Evolutionary conservation across 30 jellyfish, hydroid and myxozoan genomes (phyloP), one percentile per base, ranked within the genome.

Genomic region (Cassiopea andromeda): DNA sequence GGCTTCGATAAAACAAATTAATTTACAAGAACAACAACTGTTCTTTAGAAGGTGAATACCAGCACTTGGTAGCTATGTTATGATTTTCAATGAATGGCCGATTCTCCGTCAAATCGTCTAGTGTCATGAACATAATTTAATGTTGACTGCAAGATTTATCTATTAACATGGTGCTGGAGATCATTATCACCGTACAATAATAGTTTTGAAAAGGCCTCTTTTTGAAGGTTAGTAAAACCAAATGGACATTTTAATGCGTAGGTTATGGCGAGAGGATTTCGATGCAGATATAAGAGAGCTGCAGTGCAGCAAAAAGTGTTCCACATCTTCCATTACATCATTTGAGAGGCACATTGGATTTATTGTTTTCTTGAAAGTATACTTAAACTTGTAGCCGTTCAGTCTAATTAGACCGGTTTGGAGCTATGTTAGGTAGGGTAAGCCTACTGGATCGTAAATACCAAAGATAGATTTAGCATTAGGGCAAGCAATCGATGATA

Each of bases 301-400:
- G 38, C 38, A 27, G 38, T 27, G 38, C 38, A 27, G 38, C 38
- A 27, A 27, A 27, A 58, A 58, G 68, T 58, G 68, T 58, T 58
- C 68, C 68, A 14, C 14, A 14, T 58, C 68, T 14, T 58, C 68
- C 8, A 58, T 58, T 14, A 7, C 68, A 58, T 14, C 68, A 58
- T 14, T 78, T 13, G 87, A 2, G 14, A 15, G 87, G 27, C 80
- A 48, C 45, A 78, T 78, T 14, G 87, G 87, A 78, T 48, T 14
- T 12, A 48, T 44, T 10, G 78, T 78, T 0, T 78, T 78, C 75
- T 43, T 46, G 43, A 78, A 78, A 78, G 46, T 78, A 44, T 78
- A 78, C 46, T 78, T 78, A 78, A 44, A 78, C 43, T 78, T 78
- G 78, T 78, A 78, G 49, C 46, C 18, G 49, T 27, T 27, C 38